Conservation (phyloP, 2,888 invertebrate genomes). For the Sympetrum striolatum region DNA sequence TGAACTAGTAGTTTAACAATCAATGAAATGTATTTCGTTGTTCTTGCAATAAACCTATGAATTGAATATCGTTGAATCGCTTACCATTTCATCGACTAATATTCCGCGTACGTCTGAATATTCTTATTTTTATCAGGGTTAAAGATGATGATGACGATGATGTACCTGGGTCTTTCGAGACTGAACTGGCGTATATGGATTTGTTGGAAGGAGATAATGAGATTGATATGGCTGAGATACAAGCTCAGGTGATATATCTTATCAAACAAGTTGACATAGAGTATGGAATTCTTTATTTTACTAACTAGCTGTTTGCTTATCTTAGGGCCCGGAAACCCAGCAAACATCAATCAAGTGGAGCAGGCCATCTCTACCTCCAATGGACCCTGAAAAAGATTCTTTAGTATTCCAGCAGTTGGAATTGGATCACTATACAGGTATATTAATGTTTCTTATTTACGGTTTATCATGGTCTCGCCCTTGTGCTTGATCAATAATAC, state of each 20-base stretch:
- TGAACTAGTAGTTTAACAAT: no score
- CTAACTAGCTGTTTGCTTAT: neutral
- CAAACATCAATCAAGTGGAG: constrained; percentile 76
- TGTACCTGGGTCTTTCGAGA: constrained; percentile 68
- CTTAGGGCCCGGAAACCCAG: constrained; percentile 72
- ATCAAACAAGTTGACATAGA: neutral
- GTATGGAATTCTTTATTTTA: neutral
- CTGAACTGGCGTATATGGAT: constrained; percentile 73
- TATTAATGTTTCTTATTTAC: constrained; percentile 45
- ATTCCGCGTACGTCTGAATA: neutral
- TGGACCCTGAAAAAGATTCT: constrained; percentile 72
- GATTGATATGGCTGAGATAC: constrained; percentile 45
- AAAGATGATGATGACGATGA: constrained; percentile 69
- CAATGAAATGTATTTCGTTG: no score
- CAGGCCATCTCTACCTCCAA: constrained; percentile 71
- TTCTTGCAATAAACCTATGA: no score
- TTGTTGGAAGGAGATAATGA: constrained; percentile 56
- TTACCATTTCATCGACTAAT: neutral
- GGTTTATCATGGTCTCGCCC: no score
- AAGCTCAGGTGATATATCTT: constrained; percentile 12
- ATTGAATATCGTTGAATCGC: no score
- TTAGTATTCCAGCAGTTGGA: constrained; percentile 94
- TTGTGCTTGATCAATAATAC: neutral
- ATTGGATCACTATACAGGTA: constrained; percentile 85
- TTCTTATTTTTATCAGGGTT: neutral